These are phyloP conservation scores for Syngnathus floridae DNA, from an alignment of 2,113 vertebrate species.

Conservation along the genomic window DNA sequence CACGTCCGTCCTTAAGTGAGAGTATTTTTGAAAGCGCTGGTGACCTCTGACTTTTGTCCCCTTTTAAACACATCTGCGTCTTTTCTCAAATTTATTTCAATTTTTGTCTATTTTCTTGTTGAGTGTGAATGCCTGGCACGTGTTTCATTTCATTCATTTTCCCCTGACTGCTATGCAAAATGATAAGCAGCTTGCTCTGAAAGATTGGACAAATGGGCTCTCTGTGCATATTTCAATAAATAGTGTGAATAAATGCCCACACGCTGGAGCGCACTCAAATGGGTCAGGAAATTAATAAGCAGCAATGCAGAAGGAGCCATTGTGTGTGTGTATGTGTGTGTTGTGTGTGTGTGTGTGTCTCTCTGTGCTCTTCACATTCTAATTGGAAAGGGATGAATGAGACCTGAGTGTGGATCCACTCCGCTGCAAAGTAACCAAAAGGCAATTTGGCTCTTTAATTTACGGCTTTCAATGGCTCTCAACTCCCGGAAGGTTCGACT, in stretches of 20 bases:
- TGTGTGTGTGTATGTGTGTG: conserved; percentile 27
- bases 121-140: not conserved
- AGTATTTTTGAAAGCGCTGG: conserved; percentile 40
- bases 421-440: conserved; percentile 24
- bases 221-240: conserved; percentile 37
- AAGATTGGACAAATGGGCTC: conserved; percentile 16
- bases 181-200: conserved; percentile 4
- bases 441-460: conserved; percentile 45
- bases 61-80: conserved; percentile 17
- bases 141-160: not conserved
- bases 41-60: conserved; percentile 51
- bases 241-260: conserved; percentile 35
- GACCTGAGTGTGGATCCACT: not conserved
- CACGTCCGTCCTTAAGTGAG: conserved; percentile 11
- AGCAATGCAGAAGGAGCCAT: conserved; percentile 16
- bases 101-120: not conserved
- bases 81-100: not conserved
- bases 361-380: conserved; percentile 6
- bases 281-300: conserved; percentile 22
- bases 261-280: conserved; percentile 15
- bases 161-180: not conserved
- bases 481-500: conserved; percentile 27
- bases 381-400: conserved; percentile 38
- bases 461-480: conserved; percentile 17
- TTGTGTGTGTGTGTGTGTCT: not conserved